These are phyloP conservation scores for Gulo gulo DNA, from an alignment of 2,113 vertebrate genomes.

Conservation along the genomic window DNA sequence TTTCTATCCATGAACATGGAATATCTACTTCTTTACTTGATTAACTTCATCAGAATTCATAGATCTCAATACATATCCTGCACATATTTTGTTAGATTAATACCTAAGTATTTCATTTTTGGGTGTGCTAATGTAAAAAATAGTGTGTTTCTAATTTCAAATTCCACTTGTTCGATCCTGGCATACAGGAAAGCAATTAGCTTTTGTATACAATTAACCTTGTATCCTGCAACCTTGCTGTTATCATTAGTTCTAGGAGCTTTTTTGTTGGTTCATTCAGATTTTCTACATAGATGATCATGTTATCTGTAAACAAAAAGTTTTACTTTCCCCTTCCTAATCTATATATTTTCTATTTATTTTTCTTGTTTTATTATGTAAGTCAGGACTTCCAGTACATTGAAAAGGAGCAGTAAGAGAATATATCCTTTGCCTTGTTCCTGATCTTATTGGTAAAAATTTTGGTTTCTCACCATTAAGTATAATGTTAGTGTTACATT, in stretches of 20 bases:
- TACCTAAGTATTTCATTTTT: neutral
- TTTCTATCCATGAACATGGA: neutral
- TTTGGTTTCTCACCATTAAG: neutral
- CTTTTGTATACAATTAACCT: neutral
- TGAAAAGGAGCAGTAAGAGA: neutral
- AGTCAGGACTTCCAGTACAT: neutral
- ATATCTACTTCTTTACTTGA: neutral
- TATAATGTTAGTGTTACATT: neutral
- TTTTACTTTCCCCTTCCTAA: neutral
- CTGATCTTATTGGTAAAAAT: neutral
- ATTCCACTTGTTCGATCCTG: neutral
- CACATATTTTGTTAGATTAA: neutral
- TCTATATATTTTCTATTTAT: neutral
- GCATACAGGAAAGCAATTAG: neutral
- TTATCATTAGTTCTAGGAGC: neutral
- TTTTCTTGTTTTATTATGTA: neutral
- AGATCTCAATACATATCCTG: neutral
- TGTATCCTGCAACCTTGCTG: neutral
- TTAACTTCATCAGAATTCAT: neutral
- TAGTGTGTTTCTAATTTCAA: neutral
- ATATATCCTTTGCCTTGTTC: neutral
- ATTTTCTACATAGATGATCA: neutral
- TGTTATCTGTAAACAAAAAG: neutral
- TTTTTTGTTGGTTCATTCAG: neutral
- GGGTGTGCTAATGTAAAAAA: neutral